Conservation (phyloP, 1,140 invertebrate genomes). For the Asbolus verrucosus region DNA sequence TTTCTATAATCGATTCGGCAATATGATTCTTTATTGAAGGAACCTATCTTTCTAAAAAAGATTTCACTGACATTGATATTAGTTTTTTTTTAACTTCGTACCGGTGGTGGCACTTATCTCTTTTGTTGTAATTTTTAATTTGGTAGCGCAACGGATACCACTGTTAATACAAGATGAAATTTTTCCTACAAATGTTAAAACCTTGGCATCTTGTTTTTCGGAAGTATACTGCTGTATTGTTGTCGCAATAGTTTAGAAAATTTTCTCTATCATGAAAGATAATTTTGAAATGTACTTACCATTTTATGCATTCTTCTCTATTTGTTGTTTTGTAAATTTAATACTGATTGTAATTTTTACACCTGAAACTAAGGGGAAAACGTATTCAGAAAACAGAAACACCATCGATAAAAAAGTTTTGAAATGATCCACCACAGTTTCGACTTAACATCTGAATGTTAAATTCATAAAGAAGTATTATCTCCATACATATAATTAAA, state of each 20-base stretch:
- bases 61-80: slow-evolving; percentile 54
- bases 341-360: slow-evolving; percentile 24
- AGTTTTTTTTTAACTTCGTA: slow-evolving; percentile 62
- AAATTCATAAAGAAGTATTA: no score
- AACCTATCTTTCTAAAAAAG: slow-evolving; percentile 69
- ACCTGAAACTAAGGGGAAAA: slow-evolving; percentile 43
- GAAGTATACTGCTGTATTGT: slow-evolving; percentile 29
- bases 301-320: slow-evolving; percentile 19
- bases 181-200: slow-evolving; percentile 43
- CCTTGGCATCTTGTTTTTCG: slow-evolving; percentile 8
- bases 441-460: no score
- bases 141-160: slow-evolving; percentile 67
- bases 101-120: slow-evolving; percentile 75
- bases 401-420: no score
- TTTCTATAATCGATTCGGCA: slow-evolving; percentile 71
- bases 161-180: slow-evolving; percentile 19
- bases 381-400: slow-evolving; percentile 14
- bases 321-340: slow-evolving; percentile 20
- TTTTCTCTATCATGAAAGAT: background rate
- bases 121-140: slow-evolving; percentile 77
- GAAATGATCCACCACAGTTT: no score
- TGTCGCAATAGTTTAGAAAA: slow-evolving; percentile 1
- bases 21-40: slow-evolving; percentile 69
- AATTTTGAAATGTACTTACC: slow-evolving; percentile 28
- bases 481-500: no score